These are phyloP conservation scores for Saccostrea glomerata DNA, from an alignment of 1,140 invertebrate species.

Conservation along the genomic window DNA sequence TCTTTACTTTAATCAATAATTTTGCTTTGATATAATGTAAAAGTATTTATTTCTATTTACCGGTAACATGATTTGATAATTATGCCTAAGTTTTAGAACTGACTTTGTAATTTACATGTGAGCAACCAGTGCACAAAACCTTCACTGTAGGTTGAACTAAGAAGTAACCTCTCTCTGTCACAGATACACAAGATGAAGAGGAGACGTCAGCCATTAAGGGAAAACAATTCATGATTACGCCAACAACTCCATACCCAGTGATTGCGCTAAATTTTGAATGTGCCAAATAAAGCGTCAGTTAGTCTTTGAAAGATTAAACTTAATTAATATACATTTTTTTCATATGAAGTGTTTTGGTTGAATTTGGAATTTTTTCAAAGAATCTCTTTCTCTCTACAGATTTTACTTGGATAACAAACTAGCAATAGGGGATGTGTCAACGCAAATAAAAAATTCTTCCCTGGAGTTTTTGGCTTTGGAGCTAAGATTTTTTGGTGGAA, in stretches of 20 bases:
- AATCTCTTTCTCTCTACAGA: constrained; percentile 54
- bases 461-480: constrained; percentile 74
- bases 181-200: background rate
- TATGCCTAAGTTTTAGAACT: background rate
- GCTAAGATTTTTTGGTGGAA: constrained; percentile 78
- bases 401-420: constrained; percentile 76
- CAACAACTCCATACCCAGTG: too few relatives aligned
- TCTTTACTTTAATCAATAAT: too few relatives aligned
- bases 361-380: background rate
- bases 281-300: too few relatives aligned
- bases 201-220: background rate
- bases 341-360: too few relatives aligned
- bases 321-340: too few relatives aligned
- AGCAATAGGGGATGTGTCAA: constrained; percentile 65
- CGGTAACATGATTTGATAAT: too few relatives aligned
- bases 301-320: too few relatives aligned
- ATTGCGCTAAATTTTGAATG: too few relatives aligned
- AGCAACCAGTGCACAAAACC: background rate
- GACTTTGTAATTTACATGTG: background rate
- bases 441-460: constrained; percentile 68
- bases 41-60: too few relatives aligned
- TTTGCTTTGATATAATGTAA: too few relatives aligned
- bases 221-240: too few relatives aligned
- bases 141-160: background rate
- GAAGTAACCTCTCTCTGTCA: background rate